Evolutionary conservation across 2,888 invertebrate species (phyloP).

Genomic region (Himalopsyche japonica): DNA sequence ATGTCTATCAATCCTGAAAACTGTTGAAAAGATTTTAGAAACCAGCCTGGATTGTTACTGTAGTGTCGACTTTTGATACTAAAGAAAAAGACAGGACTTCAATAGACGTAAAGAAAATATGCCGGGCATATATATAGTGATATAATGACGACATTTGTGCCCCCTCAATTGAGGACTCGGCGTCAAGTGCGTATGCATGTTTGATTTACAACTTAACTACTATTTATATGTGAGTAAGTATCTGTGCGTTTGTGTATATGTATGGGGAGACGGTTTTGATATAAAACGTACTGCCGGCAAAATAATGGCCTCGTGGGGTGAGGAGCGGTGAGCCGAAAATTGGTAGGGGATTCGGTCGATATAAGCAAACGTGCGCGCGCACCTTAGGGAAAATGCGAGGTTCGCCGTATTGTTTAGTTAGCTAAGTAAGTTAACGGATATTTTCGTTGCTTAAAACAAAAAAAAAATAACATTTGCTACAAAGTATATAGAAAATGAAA

Average conservation of each 20-base stretch:
- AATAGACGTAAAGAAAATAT: no score
- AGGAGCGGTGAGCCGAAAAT: neutral
- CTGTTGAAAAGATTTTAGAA: no score
- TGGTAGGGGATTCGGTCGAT: constrained; percentile 16
- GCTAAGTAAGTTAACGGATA: no score
- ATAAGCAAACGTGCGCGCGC: constrained; percentile 21
- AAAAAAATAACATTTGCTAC: no score
- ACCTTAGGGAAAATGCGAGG: neutral
- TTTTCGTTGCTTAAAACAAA: no score
- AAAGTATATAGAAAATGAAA: no score
- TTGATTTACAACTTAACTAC: neutral
- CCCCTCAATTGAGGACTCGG: neutral
- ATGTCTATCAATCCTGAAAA: no score
- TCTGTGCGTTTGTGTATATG: neutral
- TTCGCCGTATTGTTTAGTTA: neutral
- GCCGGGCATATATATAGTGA: neutral
- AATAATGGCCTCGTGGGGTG: neutral
- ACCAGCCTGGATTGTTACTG: no score
- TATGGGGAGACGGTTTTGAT: neutral
- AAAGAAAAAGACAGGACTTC: no score
- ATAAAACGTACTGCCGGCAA: constrained; percentile 4
- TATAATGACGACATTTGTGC: neutral
- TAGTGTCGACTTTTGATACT: no score
- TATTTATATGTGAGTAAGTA: neutral
- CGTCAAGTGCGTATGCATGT: neutral